A percentile compares a stretch with the other conserved stretches of the same genome.
Evolutionary conservation across 1,140 invertebrate genomes (phyloP).

Genomic region (Hirudo medicinalis): DNA sequence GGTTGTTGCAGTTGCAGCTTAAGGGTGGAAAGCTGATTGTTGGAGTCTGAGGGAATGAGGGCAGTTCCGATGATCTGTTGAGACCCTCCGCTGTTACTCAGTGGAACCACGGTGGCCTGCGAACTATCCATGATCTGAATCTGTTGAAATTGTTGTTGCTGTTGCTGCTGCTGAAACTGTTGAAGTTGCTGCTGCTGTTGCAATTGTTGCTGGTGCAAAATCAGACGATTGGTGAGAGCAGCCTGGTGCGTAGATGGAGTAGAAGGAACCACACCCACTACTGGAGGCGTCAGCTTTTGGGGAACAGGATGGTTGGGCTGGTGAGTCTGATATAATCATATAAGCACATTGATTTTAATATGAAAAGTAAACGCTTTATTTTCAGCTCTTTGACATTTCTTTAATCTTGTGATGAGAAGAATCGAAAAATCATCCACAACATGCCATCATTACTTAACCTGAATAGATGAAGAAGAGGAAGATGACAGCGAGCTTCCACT

Average conservation of each 20-base stretch:
- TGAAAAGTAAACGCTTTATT: too few relatives aligned
- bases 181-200: slow-evolving; percentile 13
- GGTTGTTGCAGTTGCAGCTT: slow-evolving; percentile 20
- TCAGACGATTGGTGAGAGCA: slow-evolving; percentile 26
- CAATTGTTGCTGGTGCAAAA: slow-evolving; percentile 39
- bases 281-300: slow-evolving; percentile 11
- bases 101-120: slow-evolving; percentile 19
- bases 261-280: too few relatives aligned
- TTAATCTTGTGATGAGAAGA: too few relatives aligned
- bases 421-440: too few relatives aligned
- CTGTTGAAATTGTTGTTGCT: slow-evolving; percentile 1
- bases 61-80: too few relatives aligned
- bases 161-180: background rate
- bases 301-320: slow-evolving; percentile 22
- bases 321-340: slow-evolving; percentile 21
- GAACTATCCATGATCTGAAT: background rate
- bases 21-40: slow-evolving; percentile 31
- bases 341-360: slow-evolving; percentile 16
- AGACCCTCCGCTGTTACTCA: slow-evolving; percentile 21
- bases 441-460: slow-evolving; percentile 12
- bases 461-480: slow-evolving; percentile 8
- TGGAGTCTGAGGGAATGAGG: too few relatives aligned
- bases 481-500: slow-evolving; percentile 25
- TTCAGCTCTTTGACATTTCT: too few relatives aligned
- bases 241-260: background rate